A percentile compares a stretch with the other conserved stretches of the same genome.
Evolutionary conservation across 2,888 invertebrate species (phyloP).

Genomic region (Oligia strigilis): DNA sequence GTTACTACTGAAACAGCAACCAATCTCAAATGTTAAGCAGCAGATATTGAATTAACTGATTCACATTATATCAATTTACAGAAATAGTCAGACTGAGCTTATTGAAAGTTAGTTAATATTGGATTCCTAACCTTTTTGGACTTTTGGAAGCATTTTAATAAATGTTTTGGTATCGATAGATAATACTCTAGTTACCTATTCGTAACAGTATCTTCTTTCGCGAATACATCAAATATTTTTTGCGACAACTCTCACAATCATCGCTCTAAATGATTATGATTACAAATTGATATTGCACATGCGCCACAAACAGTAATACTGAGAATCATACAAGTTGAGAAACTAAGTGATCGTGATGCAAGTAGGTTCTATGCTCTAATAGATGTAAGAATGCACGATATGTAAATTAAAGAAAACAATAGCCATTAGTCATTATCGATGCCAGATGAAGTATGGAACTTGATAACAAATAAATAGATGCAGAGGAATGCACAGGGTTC

Average conservation of each 20-base stretch:
- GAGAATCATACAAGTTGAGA: conserved; percentile 62
- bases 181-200: neutral
- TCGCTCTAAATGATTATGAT: conserved; percentile 16
- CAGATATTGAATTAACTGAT: neutral
- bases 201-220: neutral
- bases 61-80: neutral
- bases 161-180: neutral
- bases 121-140: neutral
- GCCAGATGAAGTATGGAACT: conserved; percentile 3
- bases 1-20: neutral
- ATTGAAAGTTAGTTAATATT: neutral
- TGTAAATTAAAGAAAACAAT: conserved; percentile 65
- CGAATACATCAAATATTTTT: conserved; percentile 16
- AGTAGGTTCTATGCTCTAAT: conserved; percentile 72
- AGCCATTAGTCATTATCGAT: conserved; percentile 31
- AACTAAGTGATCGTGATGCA: conserved; percentile 70
- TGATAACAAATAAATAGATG: neutral
- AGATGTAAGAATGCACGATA: conserved; percentile 62
- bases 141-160: neutral
- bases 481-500: neutral
- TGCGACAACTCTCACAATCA: conserved; percentile 28
- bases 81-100: neutral
- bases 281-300: conserved; percentile 47
- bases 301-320: conserved; percentile 37
- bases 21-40: neutral